Evolutionary conservation across 2,113 vertebrate species (phyloP), one percentile per base, ranked within the genome.

Genomic region (Piaya cayana): DNA sequence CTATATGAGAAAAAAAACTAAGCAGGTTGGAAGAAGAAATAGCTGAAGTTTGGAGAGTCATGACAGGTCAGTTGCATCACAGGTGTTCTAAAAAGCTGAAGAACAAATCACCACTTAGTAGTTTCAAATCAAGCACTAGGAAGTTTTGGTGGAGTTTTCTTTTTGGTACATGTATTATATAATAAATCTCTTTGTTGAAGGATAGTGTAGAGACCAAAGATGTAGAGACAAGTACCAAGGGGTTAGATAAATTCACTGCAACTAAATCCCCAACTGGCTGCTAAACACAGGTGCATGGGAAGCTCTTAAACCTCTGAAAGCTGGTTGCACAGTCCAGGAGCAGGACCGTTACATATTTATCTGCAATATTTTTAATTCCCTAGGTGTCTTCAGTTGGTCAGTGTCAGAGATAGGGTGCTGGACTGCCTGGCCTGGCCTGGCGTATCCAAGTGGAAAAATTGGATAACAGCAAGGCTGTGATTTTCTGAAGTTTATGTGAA

Each of bases 401-500:
- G 6, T n/a, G 36, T 37, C 45, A 43, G 32, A 55, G 50, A 65
- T 1, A 47, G 36, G 42, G 25, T 53, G 39, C 70, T 65, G 58
- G 49, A 58, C 71, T 52, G 21, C 0, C 0, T 65, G 67, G 42
- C 47, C 32, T 65, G 45, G 45, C 19, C 26, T 8, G 21, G 15
- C 8, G 11, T 7, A 65, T 45, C 42, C n/a, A 62, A 85, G 63
- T 43, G 45, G 49, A 19, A 91, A 95, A 76, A 36, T 39, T 65
- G 39, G 20, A 64, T 75, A 43, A 84, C 45, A 56, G 36, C 23
- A 79, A 55, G 53, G 37, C n/a, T 82, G 39, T 68, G 32, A 74
- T 87, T 91, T 92, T 82, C 67, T 56, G 58, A 65, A 76, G 36
- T 53, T 88, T 52, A 45, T 27, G 23, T 32, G 72, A 88, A 88